Percentiles rank a stretch among this genome's conserved stretches.
Conservation (phyloP, 2,113 vertebrate genomes). For the Eurystomus gularis region DNA sequence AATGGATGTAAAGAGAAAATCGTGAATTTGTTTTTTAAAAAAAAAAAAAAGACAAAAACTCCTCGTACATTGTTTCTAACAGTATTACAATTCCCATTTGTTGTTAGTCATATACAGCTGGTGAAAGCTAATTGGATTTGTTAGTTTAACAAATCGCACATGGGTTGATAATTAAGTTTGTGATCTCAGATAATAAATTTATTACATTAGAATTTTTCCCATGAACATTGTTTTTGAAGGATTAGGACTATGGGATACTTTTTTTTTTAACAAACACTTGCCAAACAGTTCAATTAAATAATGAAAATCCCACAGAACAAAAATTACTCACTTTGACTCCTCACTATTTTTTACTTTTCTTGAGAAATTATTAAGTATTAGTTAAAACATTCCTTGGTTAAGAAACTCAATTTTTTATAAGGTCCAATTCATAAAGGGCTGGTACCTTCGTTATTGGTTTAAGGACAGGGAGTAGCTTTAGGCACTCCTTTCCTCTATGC, state of each 20-base stretch:
- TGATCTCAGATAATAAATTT: neutral
- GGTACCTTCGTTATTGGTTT: neutral
- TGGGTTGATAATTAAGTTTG: neutral
- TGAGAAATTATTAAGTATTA: neutral
- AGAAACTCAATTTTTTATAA: neutral
- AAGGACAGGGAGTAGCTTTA: neutral
- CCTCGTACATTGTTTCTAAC: neutral
- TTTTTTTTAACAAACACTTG: neutral
- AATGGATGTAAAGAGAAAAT: neutral
- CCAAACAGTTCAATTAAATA: neutral
- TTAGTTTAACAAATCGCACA: neutral
- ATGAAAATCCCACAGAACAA: neutral
- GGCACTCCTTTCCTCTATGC: neutral
- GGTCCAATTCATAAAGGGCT: neutral
- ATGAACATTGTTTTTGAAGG: neutral
- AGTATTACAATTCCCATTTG: neutral
- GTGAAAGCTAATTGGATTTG: neutral
- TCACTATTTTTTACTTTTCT: neutral
- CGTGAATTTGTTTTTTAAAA: fast-evolving
- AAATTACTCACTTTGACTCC: neutral
- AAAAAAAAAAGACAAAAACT: neutral
- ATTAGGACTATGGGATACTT: neutral
- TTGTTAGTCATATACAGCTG: neutral
- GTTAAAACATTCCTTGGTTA: neutral
- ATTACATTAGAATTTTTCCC: neutral